Evolutionary conservation across 2,113 vertebrate species (phyloP).

Genomic region (Cervus canadensis): DNA sequence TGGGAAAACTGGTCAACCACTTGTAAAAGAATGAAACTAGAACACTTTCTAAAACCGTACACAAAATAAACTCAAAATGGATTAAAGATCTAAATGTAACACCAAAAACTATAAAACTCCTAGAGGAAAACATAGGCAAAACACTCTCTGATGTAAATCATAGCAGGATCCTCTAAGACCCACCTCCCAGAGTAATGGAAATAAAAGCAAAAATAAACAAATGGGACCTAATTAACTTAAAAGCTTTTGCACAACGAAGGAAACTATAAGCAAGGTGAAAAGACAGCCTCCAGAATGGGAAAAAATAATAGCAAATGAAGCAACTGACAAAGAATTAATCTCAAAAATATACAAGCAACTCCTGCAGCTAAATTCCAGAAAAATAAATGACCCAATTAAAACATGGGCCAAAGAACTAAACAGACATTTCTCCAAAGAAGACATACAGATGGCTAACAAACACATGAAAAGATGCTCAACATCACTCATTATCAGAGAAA

Average conservation of each 20-base stretch:
- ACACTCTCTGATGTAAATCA: neutral
- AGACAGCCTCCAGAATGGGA: no score
- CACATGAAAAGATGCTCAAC: neutral
- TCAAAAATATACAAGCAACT: no score
- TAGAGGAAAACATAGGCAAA: neutral
- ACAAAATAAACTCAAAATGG: neutral
- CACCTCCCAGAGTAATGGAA: neutral
- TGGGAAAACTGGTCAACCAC: neutral
- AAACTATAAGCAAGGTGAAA: no score
- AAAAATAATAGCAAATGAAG: no score
- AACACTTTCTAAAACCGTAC: neutral
- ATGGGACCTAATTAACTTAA: neutral
- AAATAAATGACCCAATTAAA: no score
- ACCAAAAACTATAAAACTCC: neutral
- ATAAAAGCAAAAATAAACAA: neutral
- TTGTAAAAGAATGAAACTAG: neutral
- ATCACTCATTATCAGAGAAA: neutral
- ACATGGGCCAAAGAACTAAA: no score
- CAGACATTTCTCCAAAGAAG: no score
- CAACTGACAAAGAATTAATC: no score
- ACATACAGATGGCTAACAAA: neutral
- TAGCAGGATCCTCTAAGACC: neutral
- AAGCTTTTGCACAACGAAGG: no score
- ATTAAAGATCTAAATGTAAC: neutral
- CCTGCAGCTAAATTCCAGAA: no score